These are phyloP conservation scores for Cordilura impudica DNA, from an alignment of 2,888 invertebrate species.

Conservation along the genomic window DNA sequence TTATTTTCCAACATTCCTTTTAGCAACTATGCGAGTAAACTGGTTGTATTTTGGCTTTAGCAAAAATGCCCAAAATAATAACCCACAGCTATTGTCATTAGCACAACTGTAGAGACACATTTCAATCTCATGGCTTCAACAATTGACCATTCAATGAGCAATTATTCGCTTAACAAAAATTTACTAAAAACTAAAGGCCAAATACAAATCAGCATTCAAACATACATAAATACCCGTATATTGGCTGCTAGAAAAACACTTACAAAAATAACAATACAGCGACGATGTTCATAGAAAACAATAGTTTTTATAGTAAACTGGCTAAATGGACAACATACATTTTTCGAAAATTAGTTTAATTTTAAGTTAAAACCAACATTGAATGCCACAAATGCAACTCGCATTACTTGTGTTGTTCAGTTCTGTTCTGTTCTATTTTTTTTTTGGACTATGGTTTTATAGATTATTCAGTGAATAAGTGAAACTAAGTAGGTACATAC, in stretches of 20 bases:
- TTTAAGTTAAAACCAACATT: constrained; percentile 45
- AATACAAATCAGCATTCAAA: no score
- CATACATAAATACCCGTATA: background rate
- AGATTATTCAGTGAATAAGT: constrained; percentile 24
- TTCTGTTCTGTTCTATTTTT: background rate
- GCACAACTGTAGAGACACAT: constrained; percentile 15
- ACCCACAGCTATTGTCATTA: background rate
- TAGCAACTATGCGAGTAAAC: no score
- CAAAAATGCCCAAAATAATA: no score
- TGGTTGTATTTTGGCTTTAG: no score
- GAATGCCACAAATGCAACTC: constrained; percentile 23
- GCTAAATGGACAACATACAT: constrained; percentile 27
- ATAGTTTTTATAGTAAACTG: constrained; percentile 4
- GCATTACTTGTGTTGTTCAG: background rate
- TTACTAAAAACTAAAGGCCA: constrained; percentile 22
- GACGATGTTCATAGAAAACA: background rate
- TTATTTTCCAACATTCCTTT: no score
- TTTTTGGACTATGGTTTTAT: constrained; percentile 12
- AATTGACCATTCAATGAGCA: constrained; percentile 50
- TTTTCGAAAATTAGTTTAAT: constrained; percentile 39
- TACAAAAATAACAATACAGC: constrained; percentile 14
- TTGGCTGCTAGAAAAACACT: background rate
- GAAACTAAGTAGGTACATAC: background rate
- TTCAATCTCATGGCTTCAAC: constrained; percentile 35
- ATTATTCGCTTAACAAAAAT: constrained; percentile 47